These are phyloP conservation scores for Hippasteria phrygiana DNA, from an alignment of 53 echinoderm and acorn worm species.

Conservation along the genomic window DNA sequence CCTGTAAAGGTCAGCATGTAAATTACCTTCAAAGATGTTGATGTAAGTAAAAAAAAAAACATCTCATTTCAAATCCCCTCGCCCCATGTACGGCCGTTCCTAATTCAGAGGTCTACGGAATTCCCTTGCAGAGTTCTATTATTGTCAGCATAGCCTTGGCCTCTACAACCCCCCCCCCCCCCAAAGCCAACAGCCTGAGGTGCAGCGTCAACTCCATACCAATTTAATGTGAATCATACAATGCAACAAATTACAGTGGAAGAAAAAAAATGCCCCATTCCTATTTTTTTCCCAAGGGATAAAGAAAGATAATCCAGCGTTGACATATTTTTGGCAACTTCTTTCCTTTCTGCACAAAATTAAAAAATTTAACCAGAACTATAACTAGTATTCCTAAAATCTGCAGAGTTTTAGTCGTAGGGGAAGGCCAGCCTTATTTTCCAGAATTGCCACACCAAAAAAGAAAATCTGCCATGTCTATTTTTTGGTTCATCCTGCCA, in stretches of 20 bases:
- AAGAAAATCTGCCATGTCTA: neutral
- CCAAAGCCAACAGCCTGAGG: slow-evolving; percentile 31
- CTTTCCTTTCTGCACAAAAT: too few relatives aligned
- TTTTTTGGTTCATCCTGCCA: slow-evolving; percentile 4
- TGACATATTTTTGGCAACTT: too few relatives aligned
- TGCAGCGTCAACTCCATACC: slow-evolving; percentile 28
- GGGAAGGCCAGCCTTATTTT: too few relatives aligned
- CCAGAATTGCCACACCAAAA: too few relatives aligned
- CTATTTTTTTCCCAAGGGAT: neutral
- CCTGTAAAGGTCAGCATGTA: too few relatives aligned
- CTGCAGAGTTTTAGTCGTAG: too few relatives aligned
- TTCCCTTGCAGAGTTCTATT: slow-evolving; percentile 7
- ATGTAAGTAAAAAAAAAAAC: too few relatives aligned
- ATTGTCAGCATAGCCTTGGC: slow-evolving; percentile 47
- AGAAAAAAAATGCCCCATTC: neutral
- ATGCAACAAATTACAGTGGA: neutral
- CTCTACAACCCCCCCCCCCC: slow-evolving; percentile 27
- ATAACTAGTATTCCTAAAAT: too few relatives aligned
- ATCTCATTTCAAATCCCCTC: neutral
- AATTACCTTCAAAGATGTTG: too few relatives aligned
- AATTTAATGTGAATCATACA: slow-evolving; percentile 28
- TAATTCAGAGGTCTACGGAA: neutral
- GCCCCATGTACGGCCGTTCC: neutral
- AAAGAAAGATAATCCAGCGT: too few relatives aligned
- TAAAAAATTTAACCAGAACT: too few relatives aligned